Evolutionary conservation across 1,140 invertebrate genomes (phyloP).

Genomic region (Polypedilum pembai): DNA sequence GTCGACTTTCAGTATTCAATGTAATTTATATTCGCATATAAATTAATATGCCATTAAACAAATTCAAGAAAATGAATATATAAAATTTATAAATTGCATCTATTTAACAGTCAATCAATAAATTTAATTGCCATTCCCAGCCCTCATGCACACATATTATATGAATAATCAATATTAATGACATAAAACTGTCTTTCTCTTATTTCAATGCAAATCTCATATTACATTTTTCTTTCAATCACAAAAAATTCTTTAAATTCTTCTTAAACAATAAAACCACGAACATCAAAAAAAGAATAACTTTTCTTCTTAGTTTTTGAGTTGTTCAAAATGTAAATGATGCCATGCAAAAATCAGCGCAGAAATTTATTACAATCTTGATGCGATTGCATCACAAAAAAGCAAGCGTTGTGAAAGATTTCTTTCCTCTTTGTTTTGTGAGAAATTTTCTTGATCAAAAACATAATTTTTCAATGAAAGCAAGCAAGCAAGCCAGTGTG

Average conservation of each 20-base stretch:
- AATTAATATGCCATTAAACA: conserved; percentile 18
- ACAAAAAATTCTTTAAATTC: conserved; percentile 7
- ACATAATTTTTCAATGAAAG: neutral
- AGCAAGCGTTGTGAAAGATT: neutral
- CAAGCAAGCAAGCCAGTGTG: neutral
- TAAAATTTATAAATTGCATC: conserved; percentile 14
- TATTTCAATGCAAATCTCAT: conserved; percentile 5
- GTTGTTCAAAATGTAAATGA: neutral
- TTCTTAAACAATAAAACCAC: neutral
- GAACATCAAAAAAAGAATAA: neutral
- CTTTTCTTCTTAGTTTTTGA: neutral
- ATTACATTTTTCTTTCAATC: neutral
- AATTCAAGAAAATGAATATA: conserved; percentile 7
- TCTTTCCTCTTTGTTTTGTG: neutral
- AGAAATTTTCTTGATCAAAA: neutral
- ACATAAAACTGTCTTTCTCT: neutral
- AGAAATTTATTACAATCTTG: conserved; percentile 14
- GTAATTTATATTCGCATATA: neutral
- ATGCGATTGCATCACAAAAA: neutral
- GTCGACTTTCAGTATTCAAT: no score
- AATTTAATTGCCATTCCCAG: conserved; percentile 8
- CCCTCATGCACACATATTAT: neutral
- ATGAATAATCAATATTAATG: conserved; percentile 19
- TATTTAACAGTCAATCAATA: conserved; percentile 14
- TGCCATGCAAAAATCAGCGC: neutral